Evolutionary conservation across 2,113 vertebrate genomes (phyloP).

Genomic region (Barbus barbus): DNA sequence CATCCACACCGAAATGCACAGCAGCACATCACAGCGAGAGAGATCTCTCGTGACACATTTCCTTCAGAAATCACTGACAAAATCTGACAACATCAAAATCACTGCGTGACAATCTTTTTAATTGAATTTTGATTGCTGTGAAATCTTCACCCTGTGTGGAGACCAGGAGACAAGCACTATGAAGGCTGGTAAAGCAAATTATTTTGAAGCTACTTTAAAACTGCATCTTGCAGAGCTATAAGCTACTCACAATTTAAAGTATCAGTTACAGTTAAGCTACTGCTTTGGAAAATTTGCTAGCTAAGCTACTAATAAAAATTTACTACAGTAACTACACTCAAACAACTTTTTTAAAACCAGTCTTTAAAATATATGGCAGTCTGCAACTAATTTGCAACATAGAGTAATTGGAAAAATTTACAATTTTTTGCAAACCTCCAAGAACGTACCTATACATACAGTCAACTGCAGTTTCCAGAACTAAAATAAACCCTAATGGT

Average conservation of each 20-base stretch:
- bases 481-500: no score
- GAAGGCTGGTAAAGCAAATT: not conserved
- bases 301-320: not conserved
- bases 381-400: not conserved
- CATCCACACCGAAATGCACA: constrained; percentile 24
- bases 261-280: not conserved
- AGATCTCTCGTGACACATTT: constrained; percentile 15
- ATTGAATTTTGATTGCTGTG: constrained; percentile 28
- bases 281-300: not conserved
- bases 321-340: not conserved
- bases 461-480: not conserved
- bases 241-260: not conserved
- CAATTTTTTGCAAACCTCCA: not conserved
- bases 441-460: not conserved
- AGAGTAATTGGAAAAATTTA: not conserved
- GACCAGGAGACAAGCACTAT: not conserved
- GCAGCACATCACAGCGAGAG: constrained; percentile 14
- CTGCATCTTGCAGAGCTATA: not conserved
- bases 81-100: constrained; percentile 21
- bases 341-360: not conserved
- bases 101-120: constrained; percentile 14
- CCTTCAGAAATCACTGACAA: constrained; percentile 30
- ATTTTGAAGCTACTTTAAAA: not conserved
- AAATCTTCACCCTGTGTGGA: not conserved
- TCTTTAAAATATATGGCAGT: not conserved